Base-by-base conservation (phyloP, 2,113 vertebrate genomes). In the Sander vitreus region DNA sequence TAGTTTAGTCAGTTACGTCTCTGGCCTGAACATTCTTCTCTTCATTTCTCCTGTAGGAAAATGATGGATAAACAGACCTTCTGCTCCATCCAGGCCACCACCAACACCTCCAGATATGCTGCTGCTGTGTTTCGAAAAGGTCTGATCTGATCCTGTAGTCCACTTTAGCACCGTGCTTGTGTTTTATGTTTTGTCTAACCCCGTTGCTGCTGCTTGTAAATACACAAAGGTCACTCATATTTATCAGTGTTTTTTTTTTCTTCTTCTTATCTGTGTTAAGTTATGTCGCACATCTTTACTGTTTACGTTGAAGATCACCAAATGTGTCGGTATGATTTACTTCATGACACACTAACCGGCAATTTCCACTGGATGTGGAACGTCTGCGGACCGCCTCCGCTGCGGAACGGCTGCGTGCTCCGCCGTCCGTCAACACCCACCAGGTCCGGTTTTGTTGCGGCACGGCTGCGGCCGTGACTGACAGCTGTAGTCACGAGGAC, bases 1-100 rank as follows among this genome's bases (percentile, higher is more conserved):
- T 33, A 39, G 12, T 21, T 43, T 21, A 62, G 18, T 4, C 15
- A 4, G 11, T 43, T n/a, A 36, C 2, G 33, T 63, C 19, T 63
- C 58, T 36, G 58, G 9, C 1, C 16, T 64, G 5, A 59, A 51
- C 16, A 1, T 67, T 55, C 15, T 25, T 54, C 33, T 73, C 6
- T 68, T 6, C 0, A 12, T 84, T 57, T 89, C 33, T 86, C 63
- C 23, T 90, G 0, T 89, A 99, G 98, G 91, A 99, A 99, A 93
- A 93, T 98, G 91, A 99, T 99, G 98, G 98, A 99, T 93, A 99
- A 98, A 69, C 98, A 99, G 85, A 96, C 95, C 0, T 99, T 99
- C 89, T 96, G 96, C 21, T 99, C 98, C 76, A 98, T 98, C 1
- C 98, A 99, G 91, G 97, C 97, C 81, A 97, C 97, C 0, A 98